Evolutionary conservation across 2,888 invertebrate species (phyloP), one percentile per base, ranked within the genome.

Genomic region (Aplocera efformata): DNA sequence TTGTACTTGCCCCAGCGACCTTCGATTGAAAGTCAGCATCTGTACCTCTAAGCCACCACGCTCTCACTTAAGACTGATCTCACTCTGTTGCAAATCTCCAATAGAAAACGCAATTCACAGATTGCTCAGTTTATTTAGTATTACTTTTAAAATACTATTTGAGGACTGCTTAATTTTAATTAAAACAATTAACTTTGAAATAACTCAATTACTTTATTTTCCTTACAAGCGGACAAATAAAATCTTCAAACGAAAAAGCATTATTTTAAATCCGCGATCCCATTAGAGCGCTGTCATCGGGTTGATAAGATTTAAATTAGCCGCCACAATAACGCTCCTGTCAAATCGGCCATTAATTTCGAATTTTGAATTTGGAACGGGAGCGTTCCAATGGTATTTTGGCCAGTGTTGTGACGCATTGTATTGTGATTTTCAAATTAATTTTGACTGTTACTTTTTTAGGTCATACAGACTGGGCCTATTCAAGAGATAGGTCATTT

Each of bases 241-340:
- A 63, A 65, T 64, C 33, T 26, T 10, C 59, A 60, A 61, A 56
- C 37, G 37, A 65, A 75, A 72, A 71, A 59, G 60, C 50, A 76
- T 79, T 74, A 78, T 77, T 77, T 69, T 66, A 77, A 76, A 72
- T 72, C 66, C 72, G 67, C 63, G 70, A 84, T 81, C 78, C 86
- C 85, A 88, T 86, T 88, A 88, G 75, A 74, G 52, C 77, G 75
- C 86, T 86, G 86, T 88, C 86, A 86, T 85, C 86, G 81, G 64
- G 73, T 77, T 86, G 85, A 88, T 86, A 88, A 83, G 86, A 85
- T 85, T 86, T 84, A 85, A 86, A 86, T 86, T 86, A 86, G 81
- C 75, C 76, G 36, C 52, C 77, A 81, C 81, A 86, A 88, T 86
- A 86, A 84, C 69, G 81, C 80, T 79, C 76, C 86, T 86, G 86